These are phyloP conservation scores for Euborellia annulipes DNA, from an alignment of 1,140 invertebrate genomes.

Conservation along the genomic window DNA sequence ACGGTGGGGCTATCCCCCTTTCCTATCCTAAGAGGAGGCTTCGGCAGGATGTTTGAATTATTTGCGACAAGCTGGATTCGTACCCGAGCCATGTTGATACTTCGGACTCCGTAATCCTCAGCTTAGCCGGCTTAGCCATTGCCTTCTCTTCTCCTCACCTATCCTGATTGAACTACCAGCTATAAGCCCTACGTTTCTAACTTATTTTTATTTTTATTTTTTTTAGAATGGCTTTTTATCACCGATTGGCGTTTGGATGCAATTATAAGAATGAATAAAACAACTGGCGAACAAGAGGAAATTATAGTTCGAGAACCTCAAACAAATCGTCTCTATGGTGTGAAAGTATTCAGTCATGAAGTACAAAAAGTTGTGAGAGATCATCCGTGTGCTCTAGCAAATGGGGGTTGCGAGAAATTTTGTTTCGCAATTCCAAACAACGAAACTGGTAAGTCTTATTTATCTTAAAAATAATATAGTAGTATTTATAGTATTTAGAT, in stretches of 20 bases:
- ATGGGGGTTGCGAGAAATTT: slow-evolving; percentile 85
- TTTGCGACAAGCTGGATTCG: too few relatives aligned
- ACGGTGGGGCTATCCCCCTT: too few relatives aligned
- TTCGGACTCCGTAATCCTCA: too few relatives aligned
- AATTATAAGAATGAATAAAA: slow-evolving; percentile 80
- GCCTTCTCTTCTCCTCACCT: too few relatives aligned
- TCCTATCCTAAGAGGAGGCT: too few relatives aligned
- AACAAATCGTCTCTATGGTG: slow-evolving; percentile 69
- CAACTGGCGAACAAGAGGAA: slow-evolving; percentile 70
- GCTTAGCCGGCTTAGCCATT: too few relatives aligned
- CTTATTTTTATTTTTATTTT: not conserved
- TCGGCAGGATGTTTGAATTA: too few relatives aligned
- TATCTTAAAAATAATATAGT: not conserved
- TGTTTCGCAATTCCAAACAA: slow-evolving; percentile 75
- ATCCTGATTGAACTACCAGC: too few relatives aligned
- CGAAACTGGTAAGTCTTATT: slow-evolving; percentile 17
- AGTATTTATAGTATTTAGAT: not conserved
- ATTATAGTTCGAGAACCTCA: slow-evolving; percentile 75
- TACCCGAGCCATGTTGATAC: too few relatives aligned
- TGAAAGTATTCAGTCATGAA: slow-evolving; percentile 72
- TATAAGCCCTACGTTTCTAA: slow-evolving; percentile 1
- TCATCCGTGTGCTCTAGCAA: slow-evolving; percentile 71
- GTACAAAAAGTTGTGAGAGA: slow-evolving; percentile 53
- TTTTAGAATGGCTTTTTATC: slow-evolving; percentile 81
- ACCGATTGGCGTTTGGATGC: slow-evolving; percentile 95